Conservation (phyloP, 2,113 vertebrate species). For the Bufo bufo region DNA sequence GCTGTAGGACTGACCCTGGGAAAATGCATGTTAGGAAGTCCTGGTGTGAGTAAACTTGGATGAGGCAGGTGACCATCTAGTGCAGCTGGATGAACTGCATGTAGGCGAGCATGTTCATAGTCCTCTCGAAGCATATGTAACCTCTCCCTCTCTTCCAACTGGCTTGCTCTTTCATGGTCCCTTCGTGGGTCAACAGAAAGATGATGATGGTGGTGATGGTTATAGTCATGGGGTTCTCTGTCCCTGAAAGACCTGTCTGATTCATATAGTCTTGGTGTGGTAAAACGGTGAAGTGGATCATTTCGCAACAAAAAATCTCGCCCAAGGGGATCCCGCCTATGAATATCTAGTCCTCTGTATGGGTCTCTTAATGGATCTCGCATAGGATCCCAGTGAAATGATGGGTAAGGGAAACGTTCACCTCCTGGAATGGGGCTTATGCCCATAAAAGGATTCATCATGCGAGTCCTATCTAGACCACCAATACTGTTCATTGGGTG, state of each 20-base stretch:
- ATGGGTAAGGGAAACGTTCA: constrained; percentile 93
- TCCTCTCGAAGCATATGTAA: constrained; percentile 92
- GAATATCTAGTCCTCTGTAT: constrained; percentile 91
- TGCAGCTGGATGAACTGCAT: constrained; percentile 83
- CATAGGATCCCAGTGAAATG: constrained; percentile 98
- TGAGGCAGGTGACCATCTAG: constrained; percentile 91
- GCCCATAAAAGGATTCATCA: constrained; percentile 96
- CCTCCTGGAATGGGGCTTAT: constrained; percentile 92
- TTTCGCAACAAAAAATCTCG: constrained; percentile 88
- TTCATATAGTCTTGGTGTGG: constrained; percentile 84
- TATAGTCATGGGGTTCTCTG: constrained; percentile 91
- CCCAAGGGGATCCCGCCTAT: constrained; percentile 77
- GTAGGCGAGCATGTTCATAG: constrained; percentile 89
- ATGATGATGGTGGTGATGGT: constrained; percentile 84
- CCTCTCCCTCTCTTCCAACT: constrained; percentile 87
- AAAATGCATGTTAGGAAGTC: constrained; percentile 96
- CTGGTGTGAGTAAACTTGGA: constrained; percentile 83
- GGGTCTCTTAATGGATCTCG: constrained; percentile 86
- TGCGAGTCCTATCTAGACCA: constrained; percentile 91
- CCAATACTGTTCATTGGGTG: constrained; percentile 92
- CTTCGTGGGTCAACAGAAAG: constrained; percentile 86
- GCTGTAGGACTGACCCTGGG: constrained; percentile 87
- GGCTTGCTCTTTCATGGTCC: constrained; percentile 84
- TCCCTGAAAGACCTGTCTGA: constrained; percentile 91
- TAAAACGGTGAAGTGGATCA: constrained; percentile 88